These are phyloP conservation scores for Eulacestoma nigropectus DNA, from an alignment of 2,113 vertebrate species.

Conservation along the genomic window DNA sequence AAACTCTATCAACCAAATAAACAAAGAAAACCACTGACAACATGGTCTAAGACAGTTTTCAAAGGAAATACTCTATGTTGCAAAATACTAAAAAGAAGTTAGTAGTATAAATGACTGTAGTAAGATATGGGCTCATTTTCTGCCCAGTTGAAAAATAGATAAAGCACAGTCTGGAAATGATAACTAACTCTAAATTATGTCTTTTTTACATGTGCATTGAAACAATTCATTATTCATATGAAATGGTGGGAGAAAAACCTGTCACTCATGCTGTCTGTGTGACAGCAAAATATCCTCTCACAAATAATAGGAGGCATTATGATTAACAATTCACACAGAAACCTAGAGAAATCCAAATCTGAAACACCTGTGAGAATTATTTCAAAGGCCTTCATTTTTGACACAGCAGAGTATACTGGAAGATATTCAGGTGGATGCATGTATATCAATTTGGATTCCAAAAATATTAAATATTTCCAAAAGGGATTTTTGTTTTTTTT, in stretches of 20 bases:
- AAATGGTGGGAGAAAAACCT: background rate
- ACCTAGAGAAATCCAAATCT: background rate
- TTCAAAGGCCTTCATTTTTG: background rate
- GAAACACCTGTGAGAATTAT: background rate
- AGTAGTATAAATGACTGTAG: background rate
- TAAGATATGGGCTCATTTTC: background rate
- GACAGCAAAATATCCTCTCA: background rate
- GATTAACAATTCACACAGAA: background rate
- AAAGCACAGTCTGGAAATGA: background rate
- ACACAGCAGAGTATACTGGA: background rate
- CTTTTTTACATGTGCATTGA: background rate
- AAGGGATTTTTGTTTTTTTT: background rate
- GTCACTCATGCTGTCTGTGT: background rate
- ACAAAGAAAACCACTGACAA: background rate
- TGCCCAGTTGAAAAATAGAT: background rate
- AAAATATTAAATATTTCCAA: background rate
- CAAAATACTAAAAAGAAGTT: background rate
- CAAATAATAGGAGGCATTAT: background rate
- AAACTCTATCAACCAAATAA: background rate
- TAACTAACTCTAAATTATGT: background rate
- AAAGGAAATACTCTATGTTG: background rate
- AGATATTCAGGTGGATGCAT: background rate
- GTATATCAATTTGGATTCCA: background rate
- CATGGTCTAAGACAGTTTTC: background rate
- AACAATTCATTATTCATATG: background rate